Conservation (phyloP, 2,113 vertebrate species). For the Syngnathus floridae region DNA sequence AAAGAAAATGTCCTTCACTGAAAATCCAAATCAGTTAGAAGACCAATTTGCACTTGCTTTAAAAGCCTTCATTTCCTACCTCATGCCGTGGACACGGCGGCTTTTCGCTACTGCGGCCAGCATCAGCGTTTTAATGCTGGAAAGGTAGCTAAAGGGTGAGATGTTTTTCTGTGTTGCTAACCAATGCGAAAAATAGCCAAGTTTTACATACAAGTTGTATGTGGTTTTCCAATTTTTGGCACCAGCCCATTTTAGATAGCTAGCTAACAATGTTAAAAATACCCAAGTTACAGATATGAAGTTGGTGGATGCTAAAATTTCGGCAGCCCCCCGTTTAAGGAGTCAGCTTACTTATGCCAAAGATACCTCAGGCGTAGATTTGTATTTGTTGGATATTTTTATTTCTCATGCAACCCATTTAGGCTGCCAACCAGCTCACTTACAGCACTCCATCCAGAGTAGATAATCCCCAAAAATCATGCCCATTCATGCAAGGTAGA, state of each 20-base stretch:
- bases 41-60: neutral
- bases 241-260: neutral
- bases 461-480: neutral
- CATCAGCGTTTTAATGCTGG: no score
- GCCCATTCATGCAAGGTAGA: neutral
- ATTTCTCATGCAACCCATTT: neutral
- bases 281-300: neutral
- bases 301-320: neutral
- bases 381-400: neutral
- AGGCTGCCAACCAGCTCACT: neutral
- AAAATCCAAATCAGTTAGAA: neutral
- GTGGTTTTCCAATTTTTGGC: neutral
- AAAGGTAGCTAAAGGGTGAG: neutral
- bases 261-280: neutral
- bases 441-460: neutral
- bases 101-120: neutral
- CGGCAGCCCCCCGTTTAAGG: neutral
- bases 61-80: neutral
- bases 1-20: neutral
- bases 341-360: neutral
- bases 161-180: neutral
- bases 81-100: neutral
- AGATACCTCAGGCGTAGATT: neutral
- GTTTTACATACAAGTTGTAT: neutral
- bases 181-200: neutral